Conservation (phyloP, 2,797 vertebrate genomes). For the Acropternis orthonyx region DNA sequence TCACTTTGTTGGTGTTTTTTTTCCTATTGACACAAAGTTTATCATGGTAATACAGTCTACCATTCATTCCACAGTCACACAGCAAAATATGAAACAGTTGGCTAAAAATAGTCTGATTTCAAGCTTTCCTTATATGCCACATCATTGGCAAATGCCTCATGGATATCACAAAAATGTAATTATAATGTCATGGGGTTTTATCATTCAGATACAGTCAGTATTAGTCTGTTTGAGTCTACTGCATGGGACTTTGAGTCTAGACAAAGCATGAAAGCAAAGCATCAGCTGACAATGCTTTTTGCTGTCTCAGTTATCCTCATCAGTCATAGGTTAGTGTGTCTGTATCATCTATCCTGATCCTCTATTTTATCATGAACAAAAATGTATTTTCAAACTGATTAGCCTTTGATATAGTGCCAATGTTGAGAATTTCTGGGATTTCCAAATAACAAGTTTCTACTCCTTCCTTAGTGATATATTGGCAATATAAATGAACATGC, state of each 20-base stretch:
- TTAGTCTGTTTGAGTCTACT: slow-evolving; percentile 15
- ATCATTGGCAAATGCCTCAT: neutral
- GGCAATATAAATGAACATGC: neutral
- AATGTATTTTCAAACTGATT: slow-evolving; percentile 7
- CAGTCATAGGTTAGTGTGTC: neutral
- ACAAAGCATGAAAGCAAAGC: slow-evolving; percentile 50
- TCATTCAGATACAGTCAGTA: slow-evolving; percentile 36
- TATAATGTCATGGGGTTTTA: slow-evolving; percentile 33
- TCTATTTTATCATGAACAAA: slow-evolving; percentile 25
- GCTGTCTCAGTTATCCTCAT: slow-evolving; percentile 37
- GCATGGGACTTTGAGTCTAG: slow-evolving; percentile 38
- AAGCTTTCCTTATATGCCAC: neutral
- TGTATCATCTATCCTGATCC: neutral
- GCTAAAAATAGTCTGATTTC: neutral
- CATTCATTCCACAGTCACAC: neutral
- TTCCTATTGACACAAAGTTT: neutral
- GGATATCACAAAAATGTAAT: slow-evolving; percentile 51
- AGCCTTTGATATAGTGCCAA: neutral
- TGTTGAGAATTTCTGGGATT: neutral
- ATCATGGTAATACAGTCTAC: neutral
- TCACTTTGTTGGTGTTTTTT: neutral
- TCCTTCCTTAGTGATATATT: neutral
- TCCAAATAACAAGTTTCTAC: neutral
- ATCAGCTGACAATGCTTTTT: slow-evolving; percentile 2
- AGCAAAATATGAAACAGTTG: slow-evolving; percentile 11